These are phyloP conservation scores for Gymnodraco acuticeps DNA, from an alignment of 2,797 vertebrate genomes.

Conservation along the genomic window DNA sequence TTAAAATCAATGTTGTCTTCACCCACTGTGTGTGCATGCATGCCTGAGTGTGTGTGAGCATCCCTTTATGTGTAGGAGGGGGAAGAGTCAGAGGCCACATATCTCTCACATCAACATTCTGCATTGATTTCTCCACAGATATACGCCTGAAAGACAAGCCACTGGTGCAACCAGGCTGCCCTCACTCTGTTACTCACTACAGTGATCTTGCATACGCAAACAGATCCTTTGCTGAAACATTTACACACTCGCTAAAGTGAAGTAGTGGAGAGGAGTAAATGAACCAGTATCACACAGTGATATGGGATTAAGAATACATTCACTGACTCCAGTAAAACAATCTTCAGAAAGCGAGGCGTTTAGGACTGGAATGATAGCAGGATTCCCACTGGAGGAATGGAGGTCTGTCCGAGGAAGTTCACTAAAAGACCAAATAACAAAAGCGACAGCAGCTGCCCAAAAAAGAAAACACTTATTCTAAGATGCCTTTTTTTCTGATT, in stretches of 20 bases:
- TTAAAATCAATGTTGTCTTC: slow-evolving; percentile 74
- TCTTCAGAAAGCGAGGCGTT: slow-evolving; percentile 39
- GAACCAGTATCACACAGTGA: slow-evolving; percentile 52
- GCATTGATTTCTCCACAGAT: slow-evolving; percentile 81
- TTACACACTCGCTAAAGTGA: slow-evolving; percentile 54
- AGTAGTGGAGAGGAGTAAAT: slow-evolving; percentile 56
- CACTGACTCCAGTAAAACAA: slow-evolving; percentile 31
- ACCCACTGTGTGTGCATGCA: slow-evolving; percentile 52
- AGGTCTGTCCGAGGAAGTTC: slow-evolving; percentile 47
- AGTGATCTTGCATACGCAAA: slow-evolving; percentile 58
- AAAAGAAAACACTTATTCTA: slow-evolving; percentile 32
- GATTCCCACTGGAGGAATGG: slow-evolving; percentile 20
- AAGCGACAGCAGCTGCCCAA: slow-evolving; percentile 43
- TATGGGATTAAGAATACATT: slow-evolving; percentile 58
- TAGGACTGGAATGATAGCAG: slow-evolving; percentile 40
- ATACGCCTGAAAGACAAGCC: slow-evolving; percentile 67
- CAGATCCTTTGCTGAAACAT: slow-evolving; percentile 53
- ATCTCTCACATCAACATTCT: slow-evolving; percentile 78
- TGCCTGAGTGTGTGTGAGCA: slow-evolving; percentile 29
- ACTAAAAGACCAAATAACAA: slow-evolving; percentile 40
- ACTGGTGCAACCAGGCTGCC: slow-evolving; percentile 70
- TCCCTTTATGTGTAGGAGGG: slow-evolving; percentile 74
- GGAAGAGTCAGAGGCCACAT: slow-evolving; percentile 75
- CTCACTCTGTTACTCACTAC: slow-evolving; percentile 71
- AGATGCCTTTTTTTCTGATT: slow-evolving; percentile 22